phyloP scores from a whole-genome alignment of 2,888 invertebrate species.

The Myopa testacea region DNA sequence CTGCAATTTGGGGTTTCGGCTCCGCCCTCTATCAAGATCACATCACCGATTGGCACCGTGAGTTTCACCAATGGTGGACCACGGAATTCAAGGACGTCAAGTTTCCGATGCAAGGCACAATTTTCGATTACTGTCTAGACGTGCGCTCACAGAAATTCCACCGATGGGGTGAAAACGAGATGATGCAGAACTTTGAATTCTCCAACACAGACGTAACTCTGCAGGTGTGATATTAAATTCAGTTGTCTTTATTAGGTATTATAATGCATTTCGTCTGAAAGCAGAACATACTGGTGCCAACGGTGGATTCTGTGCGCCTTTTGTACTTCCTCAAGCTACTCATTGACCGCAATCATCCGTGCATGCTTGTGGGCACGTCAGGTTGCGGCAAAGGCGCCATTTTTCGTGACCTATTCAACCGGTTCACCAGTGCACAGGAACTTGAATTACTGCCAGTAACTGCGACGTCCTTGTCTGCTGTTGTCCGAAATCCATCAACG shows the following conservation, averaged over 20 bases:
- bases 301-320: constrained; percentile 88
- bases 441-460: constrained; percentile 75
- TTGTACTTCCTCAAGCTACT: constrained; percentile 89
- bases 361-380: constrained; percentile 91
- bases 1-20: constrained; percentile 93
- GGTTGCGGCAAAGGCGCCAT: constrained; percentile 95
- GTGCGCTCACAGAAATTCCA: constrained; percentile 84
- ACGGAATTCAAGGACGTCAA: constrained; percentile 93
- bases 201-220: constrained; percentile 85
- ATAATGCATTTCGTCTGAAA: neutral
- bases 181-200: constrained; percentile 69
- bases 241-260: neutral
- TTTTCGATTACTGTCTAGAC: constrained; percentile 93
- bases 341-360: constrained; percentile 81
- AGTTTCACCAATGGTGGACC: constrained; percentile 96
- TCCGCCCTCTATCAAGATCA: constrained; percentile 91
- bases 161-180: constrained; percentile 83
- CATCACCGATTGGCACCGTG: constrained; percentile 90
- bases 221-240: constrained; percentile 73
- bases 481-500: constrained; percentile 61
- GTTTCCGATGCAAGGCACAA: constrained; percentile 84
- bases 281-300: constrained; percentile 86
- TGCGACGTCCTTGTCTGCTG: constrained; percentile 74
- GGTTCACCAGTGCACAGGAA: constrained; percentile 56
- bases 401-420: constrained; percentile 76